Evolutionary conservation across 2,113 vertebrate species (phyloP).

Genomic region (Uropsilus gracilis): DNA sequence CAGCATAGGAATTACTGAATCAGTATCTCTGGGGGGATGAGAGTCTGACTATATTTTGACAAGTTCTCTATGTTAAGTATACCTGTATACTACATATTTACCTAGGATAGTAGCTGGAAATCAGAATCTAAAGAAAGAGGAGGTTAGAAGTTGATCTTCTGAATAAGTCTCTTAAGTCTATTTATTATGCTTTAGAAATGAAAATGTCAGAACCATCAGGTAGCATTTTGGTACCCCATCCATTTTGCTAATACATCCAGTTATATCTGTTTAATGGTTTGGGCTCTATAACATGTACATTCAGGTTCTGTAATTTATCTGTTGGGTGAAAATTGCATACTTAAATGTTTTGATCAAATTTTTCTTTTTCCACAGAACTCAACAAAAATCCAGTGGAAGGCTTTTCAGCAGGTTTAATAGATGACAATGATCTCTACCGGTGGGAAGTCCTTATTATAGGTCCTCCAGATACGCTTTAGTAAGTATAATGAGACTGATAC

Average conservation of each 20-base stretch:
- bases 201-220: background rate
- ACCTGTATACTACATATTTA: background rate
- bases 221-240: background rate
- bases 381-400: conserved; percentile 99
- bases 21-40: background rate
- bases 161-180: background rate
- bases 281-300: background rate
- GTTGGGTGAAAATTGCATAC: background rate
- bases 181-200: background rate
- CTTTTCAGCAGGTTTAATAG: conserved; percentile 99
- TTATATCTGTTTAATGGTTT: background rate
- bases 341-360: conserved; percentile 57
- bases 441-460: conserved; percentile 99
- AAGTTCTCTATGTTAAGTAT: background rate
- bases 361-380: conserved; percentile 91
- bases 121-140: background rate
- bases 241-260: background rate
- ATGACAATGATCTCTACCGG: conserved; percentile 99
- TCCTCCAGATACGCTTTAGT: conserved; percentile 98
- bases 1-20: background rate
- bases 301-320: conserved; percentile 23
- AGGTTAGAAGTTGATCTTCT: background rate
- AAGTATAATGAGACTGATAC: conserved; percentile 86
- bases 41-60: background rate
- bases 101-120: background rate